phyloP scores from a whole-genome alignment of 1,140 invertebrate genomes.

The Drosophila elegans region DNA sequence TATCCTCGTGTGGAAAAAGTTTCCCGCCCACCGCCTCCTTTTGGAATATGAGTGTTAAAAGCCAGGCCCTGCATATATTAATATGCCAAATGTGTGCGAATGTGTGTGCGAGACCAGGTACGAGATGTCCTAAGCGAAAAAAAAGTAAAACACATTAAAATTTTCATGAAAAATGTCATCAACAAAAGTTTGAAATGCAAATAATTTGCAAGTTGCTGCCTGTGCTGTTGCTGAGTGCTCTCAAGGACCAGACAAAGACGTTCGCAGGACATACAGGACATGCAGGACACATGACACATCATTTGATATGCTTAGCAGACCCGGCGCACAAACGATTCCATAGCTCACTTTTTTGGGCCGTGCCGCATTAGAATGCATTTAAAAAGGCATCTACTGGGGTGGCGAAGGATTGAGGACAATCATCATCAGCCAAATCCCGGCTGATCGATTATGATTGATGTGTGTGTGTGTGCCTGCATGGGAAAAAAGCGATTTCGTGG shows the following conservation, averaged over 20 bases:
- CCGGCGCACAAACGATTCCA: slow-evolving; percentile 5
- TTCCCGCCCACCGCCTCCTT: slow-evolving; percentile 31
- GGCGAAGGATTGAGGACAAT: slow-evolving; percentile 48
- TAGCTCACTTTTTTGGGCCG: slow-evolving; percentile 52
- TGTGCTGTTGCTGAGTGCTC: slow-evolving; percentile 60
- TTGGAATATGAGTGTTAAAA: slow-evolving; percentile 69
- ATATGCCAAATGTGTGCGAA: slow-evolving; percentile 70
- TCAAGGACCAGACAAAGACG: slow-evolving; percentile 59
- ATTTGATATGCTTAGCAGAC: slow-evolving; percentile 55
- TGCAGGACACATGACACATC: slow-evolving; percentile 56
- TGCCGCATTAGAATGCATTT: slow-evolving; percentile 78
- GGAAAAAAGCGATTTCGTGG: slow-evolving; percentile 31
- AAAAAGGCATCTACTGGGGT: slow-evolving; percentile 73
- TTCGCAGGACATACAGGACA: slow-evolving; percentile 48
- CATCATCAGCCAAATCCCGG: slow-evolving; percentile 52
- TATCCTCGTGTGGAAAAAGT: slow-evolving; percentile 74
- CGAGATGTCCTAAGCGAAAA: slow-evolving; percentile 8
- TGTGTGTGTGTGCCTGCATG: slow-evolving; percentile 4
- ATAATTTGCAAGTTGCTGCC: slow-evolving; percentile 64
- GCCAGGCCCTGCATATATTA: slow-evolving; percentile 81
- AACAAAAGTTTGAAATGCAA: slow-evolving; percentile 83
- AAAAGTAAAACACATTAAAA: slow-evolving; percentile 75
- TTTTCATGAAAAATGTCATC: slow-evolving; percentile 84
- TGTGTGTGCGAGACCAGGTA: slow-evolving; percentile 29
- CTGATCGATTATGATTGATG: slow-evolving; percentile 82